Evolutionary conservation across 2,797 vertebrate species (phyloP).

Genomic region (Salarias fasciatus): DNA sequence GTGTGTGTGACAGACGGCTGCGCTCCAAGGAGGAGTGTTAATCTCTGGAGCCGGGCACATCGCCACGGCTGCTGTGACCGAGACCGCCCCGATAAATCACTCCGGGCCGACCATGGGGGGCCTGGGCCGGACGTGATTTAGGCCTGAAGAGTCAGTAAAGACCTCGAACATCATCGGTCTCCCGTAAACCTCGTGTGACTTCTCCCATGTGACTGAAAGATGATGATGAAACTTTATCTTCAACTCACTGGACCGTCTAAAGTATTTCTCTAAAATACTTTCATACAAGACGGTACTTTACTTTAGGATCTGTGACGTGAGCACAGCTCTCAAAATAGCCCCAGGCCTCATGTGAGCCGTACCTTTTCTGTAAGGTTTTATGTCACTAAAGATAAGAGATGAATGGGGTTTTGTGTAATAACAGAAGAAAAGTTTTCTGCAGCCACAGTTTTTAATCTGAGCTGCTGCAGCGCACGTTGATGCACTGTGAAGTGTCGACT

Average conservation of each 20-base stretch:
- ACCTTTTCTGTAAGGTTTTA: too few species aligned
- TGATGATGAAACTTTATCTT: constrained; percentile 16
- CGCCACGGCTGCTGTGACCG: constrained; percentile 27
- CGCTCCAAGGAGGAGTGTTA: constrained; percentile 50
- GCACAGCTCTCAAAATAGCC: neutral
- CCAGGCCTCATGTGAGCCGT: neutral
- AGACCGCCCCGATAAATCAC: constrained; percentile 39
- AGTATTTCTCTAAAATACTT: too few species aligned
- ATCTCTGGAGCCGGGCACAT: constrained; percentile 43
- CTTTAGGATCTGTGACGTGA: neutral
- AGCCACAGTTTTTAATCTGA: too few species aligned
- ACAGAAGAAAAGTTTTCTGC: too few species aligned
- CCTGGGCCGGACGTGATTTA: constrained; percentile 32
- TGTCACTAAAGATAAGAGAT: too few species aligned
- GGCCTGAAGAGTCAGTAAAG: constrained; percentile 14
- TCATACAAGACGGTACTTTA: neutral
- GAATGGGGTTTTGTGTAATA: too few species aligned
- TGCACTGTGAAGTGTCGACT: constrained; percentile 19
- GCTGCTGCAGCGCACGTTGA: neutral
- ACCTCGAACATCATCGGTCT: constrained; percentile 17
- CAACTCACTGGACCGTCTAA: too few species aligned
- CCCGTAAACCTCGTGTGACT: constrained; percentile 1
- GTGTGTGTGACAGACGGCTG: constrained; percentile 44
- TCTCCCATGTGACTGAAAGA: constrained; percentile 26
- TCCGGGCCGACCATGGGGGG: constrained; percentile 15